phyloP scores from a whole-genome alignment of 2,888 invertebrate genomes.

The Apodemia mormo region DNA sequence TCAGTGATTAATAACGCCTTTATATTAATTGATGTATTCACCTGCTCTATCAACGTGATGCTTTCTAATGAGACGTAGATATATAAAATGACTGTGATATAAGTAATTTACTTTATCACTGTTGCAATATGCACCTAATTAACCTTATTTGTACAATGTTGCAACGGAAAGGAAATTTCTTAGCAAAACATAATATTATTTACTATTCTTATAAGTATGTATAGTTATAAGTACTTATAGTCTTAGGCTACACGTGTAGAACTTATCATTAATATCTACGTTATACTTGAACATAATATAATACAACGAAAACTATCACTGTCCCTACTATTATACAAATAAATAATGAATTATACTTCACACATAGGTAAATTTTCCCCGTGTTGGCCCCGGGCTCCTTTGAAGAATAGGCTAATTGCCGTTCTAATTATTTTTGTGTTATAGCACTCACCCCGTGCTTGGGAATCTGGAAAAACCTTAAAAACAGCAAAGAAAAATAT shows the following conservation, averaged over 20 bases:
- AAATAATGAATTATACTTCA: too few relatives aligned
- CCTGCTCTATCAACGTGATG: neutral
- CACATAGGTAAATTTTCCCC: too few relatives aligned
- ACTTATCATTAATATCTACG: neutral
- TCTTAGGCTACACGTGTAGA: neutral
- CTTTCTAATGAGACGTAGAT: neutral
- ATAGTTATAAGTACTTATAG: neutral
- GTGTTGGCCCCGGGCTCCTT: too few relatives aligned
- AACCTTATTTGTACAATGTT: constrained; percentile 11
- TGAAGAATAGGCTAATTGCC: too few relatives aligned
- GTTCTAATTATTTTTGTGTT: too few relatives aligned
- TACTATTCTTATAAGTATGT: neutral
- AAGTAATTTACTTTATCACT: neutral
- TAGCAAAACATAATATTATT: neutral
- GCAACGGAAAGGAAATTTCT: neutral
- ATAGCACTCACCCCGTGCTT: too few relatives aligned
- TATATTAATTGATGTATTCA: neutral
- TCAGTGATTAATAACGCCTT: neutral
- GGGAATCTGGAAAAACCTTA: too few relatives aligned
- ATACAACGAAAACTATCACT: too few relatives aligned
- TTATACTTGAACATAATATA: neutral
- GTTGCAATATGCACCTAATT: constrained; percentile 11
- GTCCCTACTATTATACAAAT: too few relatives aligned
- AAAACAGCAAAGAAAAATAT: too few relatives aligned
- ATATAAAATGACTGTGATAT: neutral